phyloP scores from a whole-genome alignment of 2,113 vertebrate species.

The Stercorarius parasiticus region DNA sequence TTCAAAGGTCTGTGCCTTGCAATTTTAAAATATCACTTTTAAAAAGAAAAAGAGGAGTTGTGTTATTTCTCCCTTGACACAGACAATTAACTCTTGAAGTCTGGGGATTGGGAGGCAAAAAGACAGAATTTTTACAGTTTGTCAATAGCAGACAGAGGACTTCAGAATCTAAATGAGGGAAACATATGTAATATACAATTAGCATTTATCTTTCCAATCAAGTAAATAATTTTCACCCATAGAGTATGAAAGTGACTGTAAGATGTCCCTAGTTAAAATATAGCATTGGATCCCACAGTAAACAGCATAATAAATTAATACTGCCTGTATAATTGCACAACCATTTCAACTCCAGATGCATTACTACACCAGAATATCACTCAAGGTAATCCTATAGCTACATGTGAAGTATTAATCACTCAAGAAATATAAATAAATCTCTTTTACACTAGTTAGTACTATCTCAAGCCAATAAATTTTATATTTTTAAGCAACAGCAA shows the following conservation, averaged over 20 bases:
- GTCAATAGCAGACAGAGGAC: background rate
- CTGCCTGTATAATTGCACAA: background rate
- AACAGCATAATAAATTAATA: background rate
- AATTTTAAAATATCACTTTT: background rate
- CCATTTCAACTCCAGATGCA: background rate
- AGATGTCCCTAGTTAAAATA: background rate
- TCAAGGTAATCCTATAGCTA: background rate
- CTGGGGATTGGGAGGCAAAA: background rate
- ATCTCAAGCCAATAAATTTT: background rate
- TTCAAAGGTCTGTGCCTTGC: background rate
- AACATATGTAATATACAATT: background rate
- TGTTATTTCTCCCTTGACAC: background rate
- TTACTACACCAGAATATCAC: background rate
- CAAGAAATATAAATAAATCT: background rate
- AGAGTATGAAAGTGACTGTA: background rate
- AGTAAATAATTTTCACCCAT: background rate
- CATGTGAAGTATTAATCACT: background rate
- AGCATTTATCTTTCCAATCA: background rate
- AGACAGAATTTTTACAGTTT: background rate
- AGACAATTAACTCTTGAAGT: background rate
- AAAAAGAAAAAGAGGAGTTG: background rate
- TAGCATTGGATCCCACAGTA: background rate
- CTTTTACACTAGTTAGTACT: background rate
- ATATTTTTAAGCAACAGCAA: background rate
- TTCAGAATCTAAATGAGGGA: background rate